Base-by-base conservation (phyloP, 2,797 vertebrate species). In the Luscinia luscinia region DNA sequence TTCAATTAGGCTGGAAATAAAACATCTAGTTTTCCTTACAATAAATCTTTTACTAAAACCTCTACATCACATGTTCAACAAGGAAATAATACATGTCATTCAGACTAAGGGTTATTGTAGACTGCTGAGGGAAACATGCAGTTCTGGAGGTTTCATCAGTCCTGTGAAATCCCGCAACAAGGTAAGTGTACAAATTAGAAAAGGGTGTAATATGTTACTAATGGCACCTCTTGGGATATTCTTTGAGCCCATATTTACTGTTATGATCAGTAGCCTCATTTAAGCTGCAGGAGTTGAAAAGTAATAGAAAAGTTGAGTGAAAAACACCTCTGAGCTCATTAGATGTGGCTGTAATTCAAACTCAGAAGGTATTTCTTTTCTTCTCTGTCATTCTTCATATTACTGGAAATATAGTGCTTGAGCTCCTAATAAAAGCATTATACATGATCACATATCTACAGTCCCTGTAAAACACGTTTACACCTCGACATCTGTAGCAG, bases 81-180 rank as follows among this genome's bases (percentile, higher is more conserved):
- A 98, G 97, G 97, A 98, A 98, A 98, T 98, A 98, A 96, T 97
- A 97, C 97, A 97, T 97, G 97, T 97, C 97, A 89, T 97, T 98
- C 94, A 97, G 97, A 97, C 89, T 95, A 96, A 95, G 96, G 97
- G 96, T 96, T 97, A 96, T 97, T 97, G 97, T 96, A 97, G 95
- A 97, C 97, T 97, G 96, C 96, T 97, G 97, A 97, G 97, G 97
- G 97, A 97, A 97, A 98, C 97, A 97, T 92, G 97, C 96, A 97
- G 96, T 97, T 98, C 95, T 97, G 97, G 90, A 97, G 95, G 96
- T 97, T 98, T 98, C 97, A 98, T 97, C 97, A 97, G 96, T 97
- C 91, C 85, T 94, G 96, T 95, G 97, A 98, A 97, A 96, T 85
- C 87, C 89, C 68, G 85, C 80, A 97, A 97, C 96, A 96, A 36